Conservation (phyloP, 2,888 invertebrate genomes). For the Dicranocentrus wangi region DNA sequence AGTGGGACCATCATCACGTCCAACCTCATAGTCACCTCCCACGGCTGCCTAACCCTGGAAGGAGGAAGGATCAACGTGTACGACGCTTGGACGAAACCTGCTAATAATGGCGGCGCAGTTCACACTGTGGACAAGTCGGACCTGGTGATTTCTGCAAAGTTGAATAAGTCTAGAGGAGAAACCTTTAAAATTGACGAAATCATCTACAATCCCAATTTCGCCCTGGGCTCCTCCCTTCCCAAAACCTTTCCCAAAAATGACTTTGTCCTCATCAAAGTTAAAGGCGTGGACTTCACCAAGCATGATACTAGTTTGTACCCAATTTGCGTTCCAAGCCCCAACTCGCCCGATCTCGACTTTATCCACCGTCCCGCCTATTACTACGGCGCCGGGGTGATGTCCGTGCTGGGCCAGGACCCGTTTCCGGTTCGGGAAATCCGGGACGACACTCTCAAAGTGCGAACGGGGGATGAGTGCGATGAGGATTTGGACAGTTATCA, state of each 20-base stretch:
- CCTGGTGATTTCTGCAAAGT: neutral
- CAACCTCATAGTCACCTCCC: conserved; percentile 29
- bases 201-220: conserved; percentile 7
- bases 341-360: neutral
- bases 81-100: neutral
- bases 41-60: conserved; percentile 4
- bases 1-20: conserved; percentile 32
- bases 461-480: too few species aligned
- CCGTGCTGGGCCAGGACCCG: neutral
- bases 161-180: neutral
- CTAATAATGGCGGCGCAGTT: too few species aligned
- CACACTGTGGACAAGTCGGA: neutral
- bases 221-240: neutral
- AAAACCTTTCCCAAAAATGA: conserved; percentile 16
- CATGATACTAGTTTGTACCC: neutral
- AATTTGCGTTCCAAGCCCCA: neutral
- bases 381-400: neutral
- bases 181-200: neutral
- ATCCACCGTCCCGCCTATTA: neutral
- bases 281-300: conserved; percentile 21
- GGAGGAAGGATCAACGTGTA: neutral
- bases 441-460: neutral
- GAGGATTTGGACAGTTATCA: too few species aligned
- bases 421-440: neutral
- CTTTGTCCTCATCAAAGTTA: neutral